phyloP scores from a whole-genome alignment of 2,797 vertebrate species.

The Propithecus deckenii region DNA sequence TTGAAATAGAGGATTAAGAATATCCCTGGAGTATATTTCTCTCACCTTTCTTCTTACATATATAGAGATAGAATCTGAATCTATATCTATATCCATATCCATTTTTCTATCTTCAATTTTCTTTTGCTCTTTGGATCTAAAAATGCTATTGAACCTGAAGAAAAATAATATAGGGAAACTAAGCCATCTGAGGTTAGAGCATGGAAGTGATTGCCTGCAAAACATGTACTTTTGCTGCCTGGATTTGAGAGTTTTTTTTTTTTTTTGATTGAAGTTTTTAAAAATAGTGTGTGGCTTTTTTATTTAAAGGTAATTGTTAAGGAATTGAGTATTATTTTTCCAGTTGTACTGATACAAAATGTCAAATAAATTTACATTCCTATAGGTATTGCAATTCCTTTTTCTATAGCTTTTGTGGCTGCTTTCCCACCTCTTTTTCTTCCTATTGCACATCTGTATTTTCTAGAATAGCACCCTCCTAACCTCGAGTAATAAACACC shows the following conservation, averaged over 20 bases:
- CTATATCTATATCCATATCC: background rate
- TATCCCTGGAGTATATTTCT: background rate
- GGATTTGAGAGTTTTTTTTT: background rate
- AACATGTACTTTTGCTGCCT: constrained; percentile 1
- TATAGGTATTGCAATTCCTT: background rate
- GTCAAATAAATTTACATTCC: constrained; percentile 28
- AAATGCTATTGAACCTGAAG: background rate
- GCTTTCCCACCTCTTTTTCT: constrained; percentile 2
- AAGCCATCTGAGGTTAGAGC: background rate
- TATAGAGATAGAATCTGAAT: background rate
- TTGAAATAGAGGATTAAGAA: constrained; percentile 33
- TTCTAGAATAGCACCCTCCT: constrained; percentile 15
- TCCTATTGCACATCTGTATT: background rate
- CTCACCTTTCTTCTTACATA: background rate
- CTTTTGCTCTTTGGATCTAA: background rate
- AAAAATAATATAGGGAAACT: constrained; percentile 16
- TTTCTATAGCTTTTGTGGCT: constrained; percentile 26
- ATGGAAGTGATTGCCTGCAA: background rate
- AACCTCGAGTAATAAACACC: constrained; percentile 19
- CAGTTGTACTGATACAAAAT: background rate
- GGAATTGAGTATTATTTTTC: background rate
- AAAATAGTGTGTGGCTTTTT: background rate
- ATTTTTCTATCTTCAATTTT: background rate
- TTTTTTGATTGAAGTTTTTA: background rate
- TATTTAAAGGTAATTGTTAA: background rate